These are phyloP conservation scores for Hirtodrosophila trivittata DNA, from an alignment of 2,888 invertebrate species.

Conservation along the genomic window DNA sequence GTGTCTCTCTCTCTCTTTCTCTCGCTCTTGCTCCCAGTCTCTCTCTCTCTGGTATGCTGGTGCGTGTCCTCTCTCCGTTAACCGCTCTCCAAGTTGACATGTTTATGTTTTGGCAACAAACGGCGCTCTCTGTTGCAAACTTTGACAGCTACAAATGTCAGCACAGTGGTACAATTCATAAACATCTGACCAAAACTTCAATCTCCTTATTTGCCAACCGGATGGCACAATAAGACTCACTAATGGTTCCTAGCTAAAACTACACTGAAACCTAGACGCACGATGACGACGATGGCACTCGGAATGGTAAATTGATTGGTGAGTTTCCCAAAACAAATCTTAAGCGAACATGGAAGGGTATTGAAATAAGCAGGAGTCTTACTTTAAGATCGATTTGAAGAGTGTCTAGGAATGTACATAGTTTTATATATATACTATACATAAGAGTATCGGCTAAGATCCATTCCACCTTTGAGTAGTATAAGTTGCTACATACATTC, in stretches of 20 bases:
- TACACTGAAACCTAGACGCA: constrained; percentile 51
- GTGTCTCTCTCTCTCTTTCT: constrained; percentile 30
- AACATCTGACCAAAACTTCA: constrained; percentile 32
- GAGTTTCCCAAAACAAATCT: constrained; percentile 27
- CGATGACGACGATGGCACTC: constrained; percentile 23
- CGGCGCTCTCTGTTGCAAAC: constrained; percentile 65
- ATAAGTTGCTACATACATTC: too few species aligned
- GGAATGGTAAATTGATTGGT: constrained; percentile 59
- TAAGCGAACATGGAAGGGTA: background rate
- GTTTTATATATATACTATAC: too few species aligned
- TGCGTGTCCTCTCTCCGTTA: constrained; percentile 39
- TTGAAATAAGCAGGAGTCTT: too few species aligned
- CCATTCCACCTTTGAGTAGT: too few species aligned
- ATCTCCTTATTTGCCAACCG: constrained; percentile 6
- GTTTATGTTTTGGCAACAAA: constrained; percentile 76
- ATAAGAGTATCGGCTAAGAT: too few species aligned
- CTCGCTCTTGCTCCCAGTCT: constrained; percentile 1
- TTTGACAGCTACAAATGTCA: constrained; percentile 73
- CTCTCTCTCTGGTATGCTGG: constrained; percentile 34
- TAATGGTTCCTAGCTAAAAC: constrained; percentile 71
- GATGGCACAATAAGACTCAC: constrained; percentile 42
- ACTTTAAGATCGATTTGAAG: too few species aligned
- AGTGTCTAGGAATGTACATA: too few species aligned
- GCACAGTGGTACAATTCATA: constrained; percentile 63
- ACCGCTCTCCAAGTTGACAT: constrained; percentile 60